Conservation (phyloP, 2,888 invertebrate genomes). For the Antheraea yamamai region DNA sequence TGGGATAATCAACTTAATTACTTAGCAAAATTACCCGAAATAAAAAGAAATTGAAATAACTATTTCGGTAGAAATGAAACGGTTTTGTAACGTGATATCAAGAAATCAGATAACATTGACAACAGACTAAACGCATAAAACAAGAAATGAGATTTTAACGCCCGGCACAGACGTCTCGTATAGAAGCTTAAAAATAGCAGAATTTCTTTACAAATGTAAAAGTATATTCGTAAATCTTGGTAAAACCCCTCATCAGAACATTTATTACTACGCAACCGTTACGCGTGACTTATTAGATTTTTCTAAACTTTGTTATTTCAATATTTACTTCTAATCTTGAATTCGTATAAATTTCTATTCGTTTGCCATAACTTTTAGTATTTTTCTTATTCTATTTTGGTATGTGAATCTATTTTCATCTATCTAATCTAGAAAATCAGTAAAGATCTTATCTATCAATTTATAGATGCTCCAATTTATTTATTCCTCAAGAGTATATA, state of each 20-base stretch:
- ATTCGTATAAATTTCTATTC: background rate
- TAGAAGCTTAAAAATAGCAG: slow-evolving; percentile 21
- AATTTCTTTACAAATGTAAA: slow-evolving; percentile 29
- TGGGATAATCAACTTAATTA: background rate
- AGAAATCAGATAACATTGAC: slow-evolving; percentile 19
- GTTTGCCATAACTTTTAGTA: background rate
- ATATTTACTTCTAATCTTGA: slow-evolving; percentile 6
- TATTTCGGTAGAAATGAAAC: background rate
- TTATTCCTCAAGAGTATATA: too few species aligned
- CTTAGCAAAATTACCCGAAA: background rate
- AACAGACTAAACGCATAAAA: slow-evolving; percentile 21
- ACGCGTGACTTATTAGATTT: slow-evolving; percentile 47
- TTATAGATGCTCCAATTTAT: too few species aligned
- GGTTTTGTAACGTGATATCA: slow-evolving; percentile 5
- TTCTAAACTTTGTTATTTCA: slow-evolving; percentile 40
- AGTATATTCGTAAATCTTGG: slow-evolving; percentile 35
- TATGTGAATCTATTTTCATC: too few species aligned
- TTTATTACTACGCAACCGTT: slow-evolving; percentile 44
- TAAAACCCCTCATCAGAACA: slow-evolving; percentile 45
- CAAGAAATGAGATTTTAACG: slow-evolving; percentile 20
- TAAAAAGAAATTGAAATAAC: background rate
- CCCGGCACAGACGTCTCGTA: slow-evolving; percentile 17
- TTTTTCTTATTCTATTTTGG: too few species aligned
- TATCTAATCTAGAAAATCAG: too few species aligned
- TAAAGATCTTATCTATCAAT: too few species aligned